These are phyloP conservation scores for Rhingia campestris DNA, from an alignment of 2,888 invertebrate genomes.

Conservation along the genomic window DNA sequence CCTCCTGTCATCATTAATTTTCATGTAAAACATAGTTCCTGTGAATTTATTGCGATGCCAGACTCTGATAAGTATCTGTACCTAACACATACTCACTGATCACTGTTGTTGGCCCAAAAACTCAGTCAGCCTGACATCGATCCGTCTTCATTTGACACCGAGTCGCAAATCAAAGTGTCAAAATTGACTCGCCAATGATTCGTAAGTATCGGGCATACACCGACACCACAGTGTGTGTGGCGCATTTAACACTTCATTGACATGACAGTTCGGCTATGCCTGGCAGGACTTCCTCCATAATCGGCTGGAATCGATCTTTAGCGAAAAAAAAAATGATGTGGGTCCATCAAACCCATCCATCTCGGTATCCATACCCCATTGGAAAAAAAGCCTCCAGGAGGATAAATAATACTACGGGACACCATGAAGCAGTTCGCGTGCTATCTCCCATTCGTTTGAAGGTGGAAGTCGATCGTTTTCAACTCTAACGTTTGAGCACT, in stretches of 20 bases:
- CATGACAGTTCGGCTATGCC: conserved; percentile 67
- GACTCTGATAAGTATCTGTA: conserved; percentile 22
- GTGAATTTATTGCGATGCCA: conserved; percentile 47
- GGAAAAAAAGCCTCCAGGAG: conserved; percentile 56
- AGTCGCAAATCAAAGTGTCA: conserved; percentile 65
- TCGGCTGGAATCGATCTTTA: conserved; percentile 26
- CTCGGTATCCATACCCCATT: conserved; percentile 6
- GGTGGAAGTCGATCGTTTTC: conserved; percentile 47
- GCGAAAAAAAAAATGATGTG: conserved; percentile 20
- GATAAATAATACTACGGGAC: conserved; percentile 46
- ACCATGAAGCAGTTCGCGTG: conserved; percentile 61
- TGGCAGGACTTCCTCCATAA: conserved; percentile 31
- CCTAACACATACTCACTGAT: background rate
- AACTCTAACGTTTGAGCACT: conserved; percentile 48
- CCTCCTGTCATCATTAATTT: conserved; percentile 39
- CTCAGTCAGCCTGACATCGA: conserved; percentile 50
- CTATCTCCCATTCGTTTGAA: conserved; percentile 31
- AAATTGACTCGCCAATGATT: conserved; percentile 61
- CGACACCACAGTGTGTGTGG: conserved; percentile 52
- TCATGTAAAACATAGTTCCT: conserved; percentile 52
- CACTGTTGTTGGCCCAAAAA: background rate
- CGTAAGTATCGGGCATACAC: conserved; percentile 8
- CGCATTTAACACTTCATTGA: conserved; percentile 71
- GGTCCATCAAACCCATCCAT: conserved; percentile 32
- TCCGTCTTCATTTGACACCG: conserved; percentile 68